Evolutionary conservation across 2,888 invertebrate genomes (phyloP), one percentile per base, ranked within the genome.

Genomic region (Nymphalis polychloros): DNA sequence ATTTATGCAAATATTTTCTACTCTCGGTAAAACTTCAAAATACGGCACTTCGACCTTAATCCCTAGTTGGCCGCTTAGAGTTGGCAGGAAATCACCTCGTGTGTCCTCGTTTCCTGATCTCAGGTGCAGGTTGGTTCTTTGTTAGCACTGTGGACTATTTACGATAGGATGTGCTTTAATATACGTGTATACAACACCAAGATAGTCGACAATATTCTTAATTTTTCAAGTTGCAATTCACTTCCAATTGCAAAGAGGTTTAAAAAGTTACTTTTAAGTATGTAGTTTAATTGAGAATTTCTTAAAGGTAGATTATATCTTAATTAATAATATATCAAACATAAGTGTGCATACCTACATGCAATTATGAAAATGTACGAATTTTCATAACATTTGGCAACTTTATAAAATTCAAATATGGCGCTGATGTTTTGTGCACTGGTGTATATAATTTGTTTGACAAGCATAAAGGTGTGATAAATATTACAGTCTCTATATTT

Each of bases 91-190:
- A 68, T 68, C 68, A 67, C 63, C 63, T 59, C 62, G 68, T 50
- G 64, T 63, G 68, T 63, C 59, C 68, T 53, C 64, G 65, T 71
- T 71, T 64, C 71, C 53, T 63, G 60, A 70, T 67, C 65, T 60
- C 71, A 60, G 63, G 61, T 68, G 63, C 59, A 68, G n/a, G 60
- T 59, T 48, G 49, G 35, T 63, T 64, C 35, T 53, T 63, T 31
- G 67, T 67, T 62, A 41, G 23, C 67, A 52, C 50, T 59, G 50
- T 59, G 23, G 53, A 55, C 49, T 50, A 65, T 60, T 65, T 52
- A 65, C 60, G 35, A 50, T 16, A 52, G n/a, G 23, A 50, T 27
- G 59, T 60, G 59, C 59, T 59, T 59, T 47, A 16, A 31, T 31
- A 27, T 52, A 52, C 17, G 8, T 17, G 7, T n/a, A 55, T 17